Evolutionary conservation across 2,113 vertebrate species (phyloP).

Genomic region (Propithecus coquereli): DNA sequence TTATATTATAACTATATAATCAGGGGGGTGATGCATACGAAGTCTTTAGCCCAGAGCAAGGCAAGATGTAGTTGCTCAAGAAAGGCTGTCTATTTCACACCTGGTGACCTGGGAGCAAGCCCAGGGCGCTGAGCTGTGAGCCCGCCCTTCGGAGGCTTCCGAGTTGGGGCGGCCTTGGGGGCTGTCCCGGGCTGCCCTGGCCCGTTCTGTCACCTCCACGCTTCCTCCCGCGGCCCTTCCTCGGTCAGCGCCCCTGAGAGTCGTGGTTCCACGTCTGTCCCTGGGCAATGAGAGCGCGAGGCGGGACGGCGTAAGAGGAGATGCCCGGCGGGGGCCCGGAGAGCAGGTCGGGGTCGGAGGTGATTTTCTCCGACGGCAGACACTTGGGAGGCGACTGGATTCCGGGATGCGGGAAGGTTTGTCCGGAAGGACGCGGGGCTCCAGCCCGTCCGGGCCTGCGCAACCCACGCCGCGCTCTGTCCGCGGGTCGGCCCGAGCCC

Average conservation of each 20-base stretch:
- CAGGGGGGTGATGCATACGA: background rate
- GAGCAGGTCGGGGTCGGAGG: background rate
- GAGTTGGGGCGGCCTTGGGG: background rate
- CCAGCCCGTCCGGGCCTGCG: too few species aligned
- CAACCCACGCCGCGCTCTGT: too few species aligned
- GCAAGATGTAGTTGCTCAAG: background rate
- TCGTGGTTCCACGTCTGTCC: background rate
- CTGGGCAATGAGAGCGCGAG: background rate
- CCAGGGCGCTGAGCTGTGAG: background rate
- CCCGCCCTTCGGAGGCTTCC: background rate
- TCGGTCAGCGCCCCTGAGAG: background rate
- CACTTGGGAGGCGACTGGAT: too few species aligned
- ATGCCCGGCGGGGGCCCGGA: rapidly evolving
- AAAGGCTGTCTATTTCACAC: background rate
- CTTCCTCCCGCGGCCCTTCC: background rate
- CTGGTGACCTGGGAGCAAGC: background rate
- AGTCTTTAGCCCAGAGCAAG: background rate
- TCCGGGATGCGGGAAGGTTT: too few species aligned
- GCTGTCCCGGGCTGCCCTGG: background rate
- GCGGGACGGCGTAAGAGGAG: background rate
- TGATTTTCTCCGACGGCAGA: too few species aligned
- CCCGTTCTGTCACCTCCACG: background rate
- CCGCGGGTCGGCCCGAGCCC: too few species aligned
- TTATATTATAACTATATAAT: background rate
- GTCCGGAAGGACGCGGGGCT: too few species aligned